Base-by-base conservation (phyloP, 2,797 vertebrate species). In the Hoplostethus atlanticus region DNA sequence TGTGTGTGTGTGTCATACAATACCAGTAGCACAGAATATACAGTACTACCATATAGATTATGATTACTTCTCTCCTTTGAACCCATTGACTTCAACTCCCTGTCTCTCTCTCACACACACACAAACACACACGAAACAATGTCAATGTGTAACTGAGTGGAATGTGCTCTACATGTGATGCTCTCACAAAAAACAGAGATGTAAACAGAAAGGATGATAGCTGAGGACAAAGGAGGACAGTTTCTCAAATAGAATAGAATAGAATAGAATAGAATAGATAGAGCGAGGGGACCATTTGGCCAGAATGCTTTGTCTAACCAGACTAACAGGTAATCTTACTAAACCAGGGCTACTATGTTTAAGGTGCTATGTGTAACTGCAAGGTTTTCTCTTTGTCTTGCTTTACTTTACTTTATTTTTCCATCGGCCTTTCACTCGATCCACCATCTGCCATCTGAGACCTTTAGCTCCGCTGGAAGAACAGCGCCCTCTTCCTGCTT, bases 111-210 rank as follows among this genome's bases (percentile, higher is more conserved):
- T 34, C 50, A 54, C 58, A 55, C 50, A 71, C 36, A 62, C 25
- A 63, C 21, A 71, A 38, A 63, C 28, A 71, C 69, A 56, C 52
- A 56, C 28, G 36, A 10, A 28, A 13, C 5, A 36, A 28, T 28
- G 42, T 3, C 50, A 54, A 28, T 44, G 54, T 8, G 52, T 53
- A 67, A 9, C 56, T 36, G 5, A 34, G 17, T 52, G 13, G 5
- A 46, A 54, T 21, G 6, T 28, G 55, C 48, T 62, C 50, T 3
- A 0, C 31, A 31, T 40, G 6, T 30, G n/a, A 38, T 21, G 17
- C 50, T 28, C 4, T 61, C 6, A 8, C 31, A 56, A 34, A 64
- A n/a, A 60, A 44, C 4, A 71, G 17, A 69, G 28, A 56, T 25
- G 17, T 52, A 10, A 53, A 71, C 25, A 47, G 46, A 47, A 16